phyloP scores from a whole-genome alignment of 2,888 invertebrate species.

The Endomychus coccineus region DNA sequence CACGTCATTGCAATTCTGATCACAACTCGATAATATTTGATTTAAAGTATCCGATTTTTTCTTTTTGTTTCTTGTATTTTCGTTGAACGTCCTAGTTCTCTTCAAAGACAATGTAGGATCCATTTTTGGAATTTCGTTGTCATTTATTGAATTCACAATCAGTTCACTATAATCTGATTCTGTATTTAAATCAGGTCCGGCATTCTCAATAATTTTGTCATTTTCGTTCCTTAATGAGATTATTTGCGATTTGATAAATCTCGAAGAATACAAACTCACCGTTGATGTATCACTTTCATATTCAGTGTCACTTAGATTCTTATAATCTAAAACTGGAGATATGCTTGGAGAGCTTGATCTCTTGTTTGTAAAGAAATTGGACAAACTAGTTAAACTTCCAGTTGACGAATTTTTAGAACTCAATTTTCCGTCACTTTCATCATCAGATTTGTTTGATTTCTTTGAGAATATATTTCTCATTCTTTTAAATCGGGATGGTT shows the following conservation, averaged over 20 bases:
- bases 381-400: constrained; percentile 35
- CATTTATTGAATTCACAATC: too few relatives aligned
- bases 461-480: constrained; percentile 31
- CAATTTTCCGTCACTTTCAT: constrained; percentile 31
- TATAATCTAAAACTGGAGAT: too few relatives aligned
- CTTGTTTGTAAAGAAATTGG: constrained; percentile 35
- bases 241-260: too few relatives aligned
- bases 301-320: constrained; percentile 45
- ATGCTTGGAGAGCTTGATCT: constrained; percentile 32
- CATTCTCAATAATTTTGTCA: too few relatives aligned
- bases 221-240: too few relatives aligned
- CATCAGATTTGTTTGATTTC: constrained; percentile 33
- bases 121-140: too few relatives aligned
- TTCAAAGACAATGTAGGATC: too few relatives aligned
- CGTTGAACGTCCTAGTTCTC: constrained; percentile 24
- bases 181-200: too few relatives aligned
- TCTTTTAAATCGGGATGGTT: constrained; percentile 30
- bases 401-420: constrained; percentile 33
- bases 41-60: constrained; percentile 17
- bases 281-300: constrained; percentile 50
- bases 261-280: constrained; percentile 8
- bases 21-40: constrained; percentile 21
- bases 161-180: too few relatives aligned
- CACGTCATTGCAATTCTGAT: constrained; percentile 26
- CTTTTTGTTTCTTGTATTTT: constrained; percentile 24